Conservation (phyloP, 2,797 vertebrate species). For the Pangasius larnaudii region DNA sequence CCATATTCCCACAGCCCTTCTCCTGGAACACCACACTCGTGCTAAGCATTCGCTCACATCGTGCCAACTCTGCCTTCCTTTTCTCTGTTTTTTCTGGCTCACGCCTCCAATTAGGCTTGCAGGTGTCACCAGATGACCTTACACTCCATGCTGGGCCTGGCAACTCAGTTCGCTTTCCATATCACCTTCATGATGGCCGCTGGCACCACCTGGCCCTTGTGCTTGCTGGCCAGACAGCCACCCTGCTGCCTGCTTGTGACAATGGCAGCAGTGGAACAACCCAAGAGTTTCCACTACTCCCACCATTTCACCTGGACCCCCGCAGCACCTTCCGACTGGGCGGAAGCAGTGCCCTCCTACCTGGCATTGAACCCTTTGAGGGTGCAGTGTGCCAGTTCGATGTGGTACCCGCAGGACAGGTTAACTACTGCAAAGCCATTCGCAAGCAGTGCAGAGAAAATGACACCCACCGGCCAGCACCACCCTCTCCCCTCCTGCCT, state of each 20-base stretch:
- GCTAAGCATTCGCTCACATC: slow-evolving; percentile 93
- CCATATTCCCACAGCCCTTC: slow-evolving; percentile 80
- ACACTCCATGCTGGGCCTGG: slow-evolving; percentile 90
- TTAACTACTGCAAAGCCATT: slow-evolving; percentile 96
- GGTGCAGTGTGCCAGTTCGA: slow-evolving; percentile 98
- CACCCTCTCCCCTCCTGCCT: slow-evolving; percentile 80
- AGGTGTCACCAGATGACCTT: slow-evolving; percentile 87
- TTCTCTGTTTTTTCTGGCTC: slow-evolving; percentile 87
- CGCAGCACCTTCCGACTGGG: slow-evolving; percentile 91
- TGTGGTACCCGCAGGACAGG: slow-evolving; percentile 89
- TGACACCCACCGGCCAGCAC: slow-evolving; percentile 85
- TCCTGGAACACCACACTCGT: slow-evolving; percentile 70
- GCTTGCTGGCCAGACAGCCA: slow-evolving; percentile 85
- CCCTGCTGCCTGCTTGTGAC: slow-evolving; percentile 92
- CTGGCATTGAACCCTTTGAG: slow-evolving; percentile 83
- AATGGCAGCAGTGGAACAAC: slow-evolving; percentile 59
- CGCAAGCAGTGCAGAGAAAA: slow-evolving; percentile 95
- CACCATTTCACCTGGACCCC: slow-evolving; percentile 78
- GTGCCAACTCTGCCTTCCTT: slow-evolving; percentile 93
- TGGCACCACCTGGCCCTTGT: slow-evolving; percentile 94
- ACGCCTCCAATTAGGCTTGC: slow-evolving; percentile 91
- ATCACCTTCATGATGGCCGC: slow-evolving; percentile 90
- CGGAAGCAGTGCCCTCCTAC: slow-evolving; percentile 72
- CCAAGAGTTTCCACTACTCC: slow-evolving; percentile 35
- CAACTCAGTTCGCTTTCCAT: slow-evolving; percentile 89